These are phyloP conservation scores for Drosophila infuscata DNA, from an alignment of 2,888 invertebrate species.

Conservation along the genomic window DNA sequence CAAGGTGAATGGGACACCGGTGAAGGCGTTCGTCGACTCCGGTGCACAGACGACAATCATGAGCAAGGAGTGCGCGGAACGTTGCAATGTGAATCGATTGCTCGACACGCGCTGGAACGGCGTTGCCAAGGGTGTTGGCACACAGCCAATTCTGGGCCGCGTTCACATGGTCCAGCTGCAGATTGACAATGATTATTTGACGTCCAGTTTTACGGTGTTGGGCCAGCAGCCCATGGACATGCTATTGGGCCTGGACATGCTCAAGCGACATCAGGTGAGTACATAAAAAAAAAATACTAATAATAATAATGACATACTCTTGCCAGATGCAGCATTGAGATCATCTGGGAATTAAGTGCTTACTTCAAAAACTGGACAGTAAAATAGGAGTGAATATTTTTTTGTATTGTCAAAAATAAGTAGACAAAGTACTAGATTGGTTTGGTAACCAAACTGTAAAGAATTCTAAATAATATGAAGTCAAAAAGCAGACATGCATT, in stretches of 20 bases:
- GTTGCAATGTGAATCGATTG: slow-evolving; percentile 95
- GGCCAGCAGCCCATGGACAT: slow-evolving; percentile 99
- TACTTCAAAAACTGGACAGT: background rate
- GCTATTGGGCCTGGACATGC: slow-evolving; percentile 98
- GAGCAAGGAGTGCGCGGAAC: slow-evolving; percentile 97
- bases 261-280: slow-evolving; percentile 96
- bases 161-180: slow-evolving; percentile 99
- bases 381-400: background rate
- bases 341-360: background rate
- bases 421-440: too few relatives aligned
- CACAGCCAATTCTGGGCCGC: slow-evolving; percentile 97
- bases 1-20: slow-evolving; percentile 97
- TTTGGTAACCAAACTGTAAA: too few relatives aligned
- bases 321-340: background rate
- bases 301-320: too few relatives aligned
- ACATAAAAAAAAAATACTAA: background rate
- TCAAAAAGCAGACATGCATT: background rate
- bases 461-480: too few relatives aligned
- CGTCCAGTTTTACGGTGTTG: slow-evolving; percentile 98
- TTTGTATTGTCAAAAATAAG: background rate
- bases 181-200: slow-evolving; percentile 96
- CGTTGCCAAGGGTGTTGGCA: slow-evolving; percentile 98
- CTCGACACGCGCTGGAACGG: slow-evolving; percentile 97
- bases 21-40: slow-evolving; percentile 99
- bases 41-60: slow-evolving; percentile 99